Conservation (phyloP, 2,113 vertebrate species). For the Xiphophorus hellerii region DNA sequence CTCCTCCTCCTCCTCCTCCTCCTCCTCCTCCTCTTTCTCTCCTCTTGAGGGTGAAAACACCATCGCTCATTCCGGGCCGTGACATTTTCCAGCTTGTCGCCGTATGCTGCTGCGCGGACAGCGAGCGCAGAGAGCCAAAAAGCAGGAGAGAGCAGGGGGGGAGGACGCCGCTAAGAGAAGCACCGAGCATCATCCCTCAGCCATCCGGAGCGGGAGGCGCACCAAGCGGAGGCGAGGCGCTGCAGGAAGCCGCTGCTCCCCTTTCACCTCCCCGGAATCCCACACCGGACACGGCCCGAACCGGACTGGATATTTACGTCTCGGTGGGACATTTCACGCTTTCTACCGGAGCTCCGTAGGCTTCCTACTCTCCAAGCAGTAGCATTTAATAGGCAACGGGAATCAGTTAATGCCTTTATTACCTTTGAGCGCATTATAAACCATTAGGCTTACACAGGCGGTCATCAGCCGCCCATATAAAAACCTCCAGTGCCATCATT, state of each 20-base stretch:
- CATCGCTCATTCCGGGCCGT: slow-evolving; percentile 65
- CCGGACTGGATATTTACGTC: slow-evolving; percentile 50
- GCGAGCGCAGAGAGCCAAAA: slow-evolving; percentile 63
- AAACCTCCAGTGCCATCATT: slow-evolving; percentile 35
- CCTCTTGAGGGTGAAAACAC: slow-evolving; percentile 59
- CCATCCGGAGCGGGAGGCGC: slow-evolving; percentile 59
- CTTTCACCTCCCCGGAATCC: slow-evolving; percentile 33
- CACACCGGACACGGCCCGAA: slow-evolving; percentile 43
- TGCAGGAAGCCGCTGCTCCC: slow-evolving; percentile 55
- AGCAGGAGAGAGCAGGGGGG: slow-evolving; percentile 3
- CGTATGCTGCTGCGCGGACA: slow-evolving; percentile 65
- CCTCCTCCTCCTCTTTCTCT: slow-evolving; percentile 29
- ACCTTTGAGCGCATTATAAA: slow-evolving; percentile 36
- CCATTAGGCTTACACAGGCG: slow-evolving; percentile 8
- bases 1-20: slow-evolving; percentile 28
- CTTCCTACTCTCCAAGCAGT: slow-evolving; percentile 9
- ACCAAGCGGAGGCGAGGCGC: slow-evolving; percentile 57
- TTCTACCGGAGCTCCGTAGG: slow-evolving; percentile 24
- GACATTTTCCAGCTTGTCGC: slow-evolving; percentile 69
- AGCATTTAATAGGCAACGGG: slow-evolving; percentile 43
- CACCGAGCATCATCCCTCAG: slow-evolving; percentile 55
- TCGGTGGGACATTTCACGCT: slow-evolving; percentile 64
- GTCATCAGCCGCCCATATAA: slow-evolving; percentile 38
- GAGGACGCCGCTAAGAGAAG: slow-evolving; percentile 29
- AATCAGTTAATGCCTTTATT: slow-evolving; percentile 49